phyloP scores from a whole-genome alignment of 1,140 invertebrate genomes.

The Zaprionus inermis region DNA sequence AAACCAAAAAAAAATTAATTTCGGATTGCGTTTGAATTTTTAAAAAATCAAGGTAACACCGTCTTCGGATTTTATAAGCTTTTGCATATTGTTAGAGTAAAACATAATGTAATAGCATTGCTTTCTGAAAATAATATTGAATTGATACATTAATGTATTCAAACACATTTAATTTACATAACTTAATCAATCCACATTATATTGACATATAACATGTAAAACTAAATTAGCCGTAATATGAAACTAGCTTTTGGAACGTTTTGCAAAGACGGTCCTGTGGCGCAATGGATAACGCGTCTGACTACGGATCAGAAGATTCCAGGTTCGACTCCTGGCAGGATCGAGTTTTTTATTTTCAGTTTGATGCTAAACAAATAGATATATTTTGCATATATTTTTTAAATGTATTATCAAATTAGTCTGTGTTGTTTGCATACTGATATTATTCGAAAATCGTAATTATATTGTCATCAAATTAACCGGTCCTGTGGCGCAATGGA shows the following conservation, averaged over 20 bases:
- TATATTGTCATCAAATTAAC: not conserved
- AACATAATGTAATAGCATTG: too few relatives aligned
- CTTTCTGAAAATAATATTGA: too few relatives aligned
- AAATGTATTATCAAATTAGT: not conserved
- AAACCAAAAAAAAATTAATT: not conserved
- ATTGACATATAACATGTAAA: too few relatives aligned
- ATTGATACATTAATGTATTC: too few relatives aligned
- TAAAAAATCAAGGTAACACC: too few relatives aligned
- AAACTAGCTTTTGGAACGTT: not conserved
- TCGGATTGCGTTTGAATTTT: too few relatives aligned
- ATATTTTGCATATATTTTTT: not conserved
- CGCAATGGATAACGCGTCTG: slow-evolving; percentile 90
- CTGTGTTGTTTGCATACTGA: not conserved
- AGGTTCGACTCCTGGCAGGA: slow-evolving; percentile 90
- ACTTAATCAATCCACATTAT: too few relatives aligned
- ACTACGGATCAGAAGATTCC: slow-evolving; percentile 90
- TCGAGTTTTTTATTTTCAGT: slow-evolving; percentile 73
- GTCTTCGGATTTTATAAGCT: too few relatives aligned
- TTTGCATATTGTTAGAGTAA: too few relatives aligned
- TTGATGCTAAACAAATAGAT: not conserved
- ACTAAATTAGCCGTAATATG: not conserved
- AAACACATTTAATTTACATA: too few relatives aligned
- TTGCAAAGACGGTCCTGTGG: slow-evolving; percentile 86
- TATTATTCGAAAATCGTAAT: not conserved
- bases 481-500: slow-evolving; percentile 89